A percentile compares a stretch with the other conserved stretches of the same genome.
These are phyloP conservation scores for Trissolcus brochymenae DNA, from an alignment of 2,888 invertebrate species.

Conservation along the genomic window DNA sequence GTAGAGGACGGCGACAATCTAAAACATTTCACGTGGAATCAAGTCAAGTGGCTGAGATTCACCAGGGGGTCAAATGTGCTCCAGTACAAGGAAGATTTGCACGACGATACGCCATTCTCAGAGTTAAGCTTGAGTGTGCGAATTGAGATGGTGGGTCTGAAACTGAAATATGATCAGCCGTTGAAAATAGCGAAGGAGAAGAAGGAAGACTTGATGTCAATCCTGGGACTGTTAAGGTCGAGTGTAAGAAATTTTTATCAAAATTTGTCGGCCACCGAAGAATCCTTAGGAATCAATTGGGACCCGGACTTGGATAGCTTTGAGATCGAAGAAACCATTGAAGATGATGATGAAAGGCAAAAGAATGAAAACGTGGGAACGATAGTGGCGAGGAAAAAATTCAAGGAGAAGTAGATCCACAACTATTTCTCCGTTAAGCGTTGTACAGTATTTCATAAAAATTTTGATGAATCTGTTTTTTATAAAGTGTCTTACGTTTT, in stretches of 20 bases:
- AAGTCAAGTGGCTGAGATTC: slow-evolving; percentile 20
- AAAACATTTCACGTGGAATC: no score
- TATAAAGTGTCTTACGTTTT: no score
- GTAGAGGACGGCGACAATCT: neutral
- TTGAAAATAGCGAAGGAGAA: slow-evolving; percentile 37
- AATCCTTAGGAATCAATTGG: neutral
- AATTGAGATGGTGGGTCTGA: neutral
- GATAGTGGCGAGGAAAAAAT: neutral
- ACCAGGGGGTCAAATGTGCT: neutral
- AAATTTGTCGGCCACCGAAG: slow-evolving; percentile 1
- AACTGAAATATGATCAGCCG: neutral
- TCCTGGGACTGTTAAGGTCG: slow-evolving; percentile 36
- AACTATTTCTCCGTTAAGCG: no score
- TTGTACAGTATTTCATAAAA: no score
- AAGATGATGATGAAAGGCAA: neutral
- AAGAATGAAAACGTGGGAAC: no score
- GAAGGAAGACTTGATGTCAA: slow-evolving; percentile 50
- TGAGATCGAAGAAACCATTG: slow-evolving; percentile 3
- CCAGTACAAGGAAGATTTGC: slow-evolving; percentile 11
- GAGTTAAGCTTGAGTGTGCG: neutral
- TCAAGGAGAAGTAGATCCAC: neutral
- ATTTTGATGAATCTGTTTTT: no score
- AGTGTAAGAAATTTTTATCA: slow-evolving; percentile 25
- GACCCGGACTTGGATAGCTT: slow-evolving; percentile 21
- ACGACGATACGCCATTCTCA: slow-evolving; percentile 2